phyloP scores from a whole-genome alignment of 2,113 vertebrate genomes.

The Saiga tatarica region DNA sequence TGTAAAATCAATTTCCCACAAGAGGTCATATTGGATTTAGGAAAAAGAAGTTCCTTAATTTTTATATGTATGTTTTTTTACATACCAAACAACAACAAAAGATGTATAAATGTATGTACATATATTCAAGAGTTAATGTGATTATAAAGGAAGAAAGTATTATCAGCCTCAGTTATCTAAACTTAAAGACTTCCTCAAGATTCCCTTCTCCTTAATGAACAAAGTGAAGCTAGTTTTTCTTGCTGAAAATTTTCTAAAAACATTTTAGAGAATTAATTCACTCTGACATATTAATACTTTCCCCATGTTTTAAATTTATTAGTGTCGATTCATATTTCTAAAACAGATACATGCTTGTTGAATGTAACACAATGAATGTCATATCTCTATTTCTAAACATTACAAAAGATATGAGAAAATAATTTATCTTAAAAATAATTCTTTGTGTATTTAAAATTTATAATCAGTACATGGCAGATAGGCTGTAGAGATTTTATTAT shows the following conservation, averaged over 20 bases:
- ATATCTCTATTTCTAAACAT: conserved; percentile 7
- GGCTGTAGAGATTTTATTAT: not conserved
- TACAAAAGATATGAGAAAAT: conserved; percentile 22
- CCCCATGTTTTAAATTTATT: not conserved
- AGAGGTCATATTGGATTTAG: not conserved
- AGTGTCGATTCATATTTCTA: not conserved
- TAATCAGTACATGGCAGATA: not conserved
- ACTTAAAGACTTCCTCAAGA: not conserved
- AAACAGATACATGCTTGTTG: not conserved
- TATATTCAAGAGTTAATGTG: not conserved
- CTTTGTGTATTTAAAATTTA: conserved; percentile 5
- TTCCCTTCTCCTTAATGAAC: not conserved
- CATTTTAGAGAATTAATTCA: not conserved
- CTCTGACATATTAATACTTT: not conserved
- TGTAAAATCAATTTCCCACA: not conserved
- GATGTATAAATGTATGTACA: not conserved
- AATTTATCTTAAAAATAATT: not conserved
- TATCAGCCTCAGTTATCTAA: not conserved
- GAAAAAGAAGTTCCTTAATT: not conserved
- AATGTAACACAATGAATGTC: not conserved
- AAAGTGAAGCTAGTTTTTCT: not conserved
- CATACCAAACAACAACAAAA: not conserved
- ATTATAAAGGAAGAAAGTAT: not conserved
- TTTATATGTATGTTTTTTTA: not conserved
- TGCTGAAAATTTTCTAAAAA: not conserved